phyloP scores from a whole-genome alignment of 1,140 invertebrate species.

The Diorhabda carinulata region DNA sequence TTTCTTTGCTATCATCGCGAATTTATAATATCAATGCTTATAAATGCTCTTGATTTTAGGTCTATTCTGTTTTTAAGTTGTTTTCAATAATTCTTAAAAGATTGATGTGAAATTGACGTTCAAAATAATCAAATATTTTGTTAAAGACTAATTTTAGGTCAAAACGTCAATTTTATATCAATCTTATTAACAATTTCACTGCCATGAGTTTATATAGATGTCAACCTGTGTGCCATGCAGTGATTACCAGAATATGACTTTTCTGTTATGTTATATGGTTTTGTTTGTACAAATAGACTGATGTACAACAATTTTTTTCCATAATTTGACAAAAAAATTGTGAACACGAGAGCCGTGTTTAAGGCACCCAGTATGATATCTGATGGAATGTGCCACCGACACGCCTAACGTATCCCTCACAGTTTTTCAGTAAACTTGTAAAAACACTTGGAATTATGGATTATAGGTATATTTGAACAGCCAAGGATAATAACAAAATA shows the following conservation, averaged over 20 bases:
- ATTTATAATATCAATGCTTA: too few species aligned
- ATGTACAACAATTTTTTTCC: not conserved
- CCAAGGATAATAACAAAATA: not conserved
- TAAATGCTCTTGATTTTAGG: too few species aligned
- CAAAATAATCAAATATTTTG: too few species aligned
- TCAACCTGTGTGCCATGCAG: not conserved
- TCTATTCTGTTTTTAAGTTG: too few species aligned
- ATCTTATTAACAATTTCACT: not conserved
- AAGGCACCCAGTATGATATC: not conserved
- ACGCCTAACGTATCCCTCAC: not conserved
- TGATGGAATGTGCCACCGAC: not conserved
- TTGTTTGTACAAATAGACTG: not conserved
- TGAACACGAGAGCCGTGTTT: not conserved
- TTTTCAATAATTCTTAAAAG: too few species aligned
- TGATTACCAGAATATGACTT: not conserved
- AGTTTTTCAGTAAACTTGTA: not conserved
- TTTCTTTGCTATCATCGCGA: too few species aligned
- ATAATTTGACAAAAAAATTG: not conserved
- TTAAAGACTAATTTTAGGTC: too few species aligned
- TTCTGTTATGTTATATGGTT: not conserved
- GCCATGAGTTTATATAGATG: not conserved
- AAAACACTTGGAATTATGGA: too few species aligned
- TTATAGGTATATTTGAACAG: too few species aligned
- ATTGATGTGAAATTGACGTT: too few species aligned
- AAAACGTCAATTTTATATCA: too few species aligned